Base-by-base conservation (phyloP, 1,140 invertebrate genomes). In the Venturia canescens region DNA sequence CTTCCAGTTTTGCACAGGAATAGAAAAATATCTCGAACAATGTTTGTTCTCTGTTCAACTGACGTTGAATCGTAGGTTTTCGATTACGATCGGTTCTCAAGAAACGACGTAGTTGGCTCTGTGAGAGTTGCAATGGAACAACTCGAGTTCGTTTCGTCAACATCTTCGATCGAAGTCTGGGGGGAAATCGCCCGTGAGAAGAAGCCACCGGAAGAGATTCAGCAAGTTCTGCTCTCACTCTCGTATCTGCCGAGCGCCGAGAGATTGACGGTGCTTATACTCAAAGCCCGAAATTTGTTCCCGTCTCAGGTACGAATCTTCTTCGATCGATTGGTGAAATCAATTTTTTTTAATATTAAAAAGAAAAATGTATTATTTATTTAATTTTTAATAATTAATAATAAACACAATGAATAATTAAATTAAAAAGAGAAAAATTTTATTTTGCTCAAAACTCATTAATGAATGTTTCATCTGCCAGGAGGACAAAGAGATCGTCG, bases 201-300 rank as follows among this genome's bases (percentile, higher is more conserved):
- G 83, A 95, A 96, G 86, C 96, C 96, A 9, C 95, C 94, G 11
- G 96, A 96, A 87, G 96, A 97, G 87, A 92, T 95, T 60, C 96
- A 96, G 80, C 96, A 98, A 87, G 90, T 98, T 23, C 91, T 97
- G 72, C 92, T 97, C 53, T 97, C 96, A 5, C 91, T 98, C 5
- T 97, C 96, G 78, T 98, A 97, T 88, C 91, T 98, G 60, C 97
- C 97, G 3, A 97, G 96, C 72, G 97, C 97, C 21, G 96, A 97
- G 88, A 93, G 97, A 74, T 92, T 98, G 0, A 97, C 96, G 0
- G 95, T 97, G 1, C 95, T 96, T 3, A 93, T 98, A 2, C 93
- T 97, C 84, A 97, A 97, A 90, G 97, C 97, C 0, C 93, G 96
- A 81, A 98, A 98, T 91, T 91, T 98, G 50, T 94, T 95, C 85